Conservation (phyloP, 1,140 invertebrate genomes). For the Coelopa frigida region DNA sequence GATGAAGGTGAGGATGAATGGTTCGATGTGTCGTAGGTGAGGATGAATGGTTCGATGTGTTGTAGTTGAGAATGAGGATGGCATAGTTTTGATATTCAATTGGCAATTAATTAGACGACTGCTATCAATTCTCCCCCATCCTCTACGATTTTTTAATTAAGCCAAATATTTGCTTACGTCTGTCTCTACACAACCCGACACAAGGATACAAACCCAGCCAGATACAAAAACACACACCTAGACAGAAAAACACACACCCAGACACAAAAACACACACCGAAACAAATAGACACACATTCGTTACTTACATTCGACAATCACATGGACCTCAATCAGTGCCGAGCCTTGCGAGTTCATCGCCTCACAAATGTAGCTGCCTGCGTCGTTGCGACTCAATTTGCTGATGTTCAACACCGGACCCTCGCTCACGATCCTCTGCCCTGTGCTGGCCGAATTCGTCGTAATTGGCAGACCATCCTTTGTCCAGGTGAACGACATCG, state of each 20-base stretch:
- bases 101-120: no score
- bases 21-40: no score
- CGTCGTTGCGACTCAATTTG: constrained; percentile 67
- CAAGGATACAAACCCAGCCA: no score
- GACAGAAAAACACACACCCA: neutral
- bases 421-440: constrained; percentile 61
- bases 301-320: constrained; percentile 87
- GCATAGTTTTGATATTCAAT: no score
- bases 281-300: neutral
- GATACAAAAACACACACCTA: neutral
- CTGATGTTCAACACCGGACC: constrained; percentile 79
- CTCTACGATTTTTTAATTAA: no score
- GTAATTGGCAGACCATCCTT: constrained; percentile 67
- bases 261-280: neutral
- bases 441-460: constrained; percentile 33
- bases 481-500: constrained; percentile 80
- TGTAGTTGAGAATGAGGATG: no score
- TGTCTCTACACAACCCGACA: no score
- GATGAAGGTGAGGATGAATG: no score
- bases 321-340: constrained; percentile 66
- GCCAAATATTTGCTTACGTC: no score
- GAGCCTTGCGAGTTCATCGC: constrained; percentile 83
- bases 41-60: no score
- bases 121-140: no score
- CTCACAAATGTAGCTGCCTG: constrained; percentile 80